Evolutionary conservation across 2,888 invertebrate genomes (phyloP).

Genomic region (Arrhopalites spinosus): DNA sequence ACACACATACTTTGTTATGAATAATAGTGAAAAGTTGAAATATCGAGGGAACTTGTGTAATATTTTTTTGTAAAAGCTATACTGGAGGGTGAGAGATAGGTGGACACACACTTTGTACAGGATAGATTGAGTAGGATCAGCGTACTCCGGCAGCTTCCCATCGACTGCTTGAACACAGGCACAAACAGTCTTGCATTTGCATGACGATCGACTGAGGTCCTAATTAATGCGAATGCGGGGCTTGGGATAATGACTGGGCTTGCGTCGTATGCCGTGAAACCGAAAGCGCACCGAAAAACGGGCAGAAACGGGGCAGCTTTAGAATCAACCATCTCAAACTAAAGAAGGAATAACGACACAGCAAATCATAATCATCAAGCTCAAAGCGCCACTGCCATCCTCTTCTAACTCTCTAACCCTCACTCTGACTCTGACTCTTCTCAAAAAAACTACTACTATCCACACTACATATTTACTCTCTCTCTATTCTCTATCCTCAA

Average conservation of each 20-base stretch:
- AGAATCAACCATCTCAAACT: constrained; percentile 51
- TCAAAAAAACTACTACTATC: neutral
- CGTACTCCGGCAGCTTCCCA: constrained; percentile 49
- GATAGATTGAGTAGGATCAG: constrained; percentile 17
- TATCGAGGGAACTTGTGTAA: neutral
- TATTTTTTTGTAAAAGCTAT: neutral
- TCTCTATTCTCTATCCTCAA: constrained; percentile 13
- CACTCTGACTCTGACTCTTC: neutral
- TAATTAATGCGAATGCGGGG: constrained; percentile 57
- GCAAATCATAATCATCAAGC: constrained; percentile 53
- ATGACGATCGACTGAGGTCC: constrained; percentile 56
- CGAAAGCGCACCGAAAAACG: constrained; percentile 54
- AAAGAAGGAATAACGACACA: constrained; percentile 53
- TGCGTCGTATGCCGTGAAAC: constrained; percentile 56
- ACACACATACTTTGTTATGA: no score
- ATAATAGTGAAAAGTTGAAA: no score
- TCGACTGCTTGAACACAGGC: constrained; percentile 55
- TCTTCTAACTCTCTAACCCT: constrained; percentile 12
- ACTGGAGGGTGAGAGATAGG: constrained; percentile 26
- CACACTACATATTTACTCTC: constrained; percentile 18
- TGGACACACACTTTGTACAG: constrained; percentile 46
- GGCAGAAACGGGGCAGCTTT: constrained; percentile 51
- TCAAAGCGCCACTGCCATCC: constrained; percentile 44
- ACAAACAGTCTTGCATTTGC: constrained; percentile 55
- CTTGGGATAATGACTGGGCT: constrained; percentile 57